Evolutionary conservation across 1,140 invertebrate species (phyloP).

Genomic region (Scaptomyza montana): DNA sequence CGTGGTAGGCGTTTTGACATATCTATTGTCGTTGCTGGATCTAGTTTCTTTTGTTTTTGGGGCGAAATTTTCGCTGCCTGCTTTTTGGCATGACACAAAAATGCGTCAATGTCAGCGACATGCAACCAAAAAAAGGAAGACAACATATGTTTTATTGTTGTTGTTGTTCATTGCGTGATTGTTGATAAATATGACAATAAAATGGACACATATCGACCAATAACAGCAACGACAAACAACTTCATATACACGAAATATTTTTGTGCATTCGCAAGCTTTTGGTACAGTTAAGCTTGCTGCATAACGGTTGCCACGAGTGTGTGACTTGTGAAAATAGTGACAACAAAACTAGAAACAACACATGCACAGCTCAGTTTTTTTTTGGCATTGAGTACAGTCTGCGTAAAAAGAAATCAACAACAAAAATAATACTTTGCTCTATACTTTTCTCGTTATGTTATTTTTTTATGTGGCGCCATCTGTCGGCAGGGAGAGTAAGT

Average conservation of each 20-base stretch:
- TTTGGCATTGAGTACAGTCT: conserved; percentile 24
- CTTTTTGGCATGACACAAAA: conserved; percentile 20
- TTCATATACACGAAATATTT: conserved; percentile 59
- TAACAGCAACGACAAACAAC: conserved; percentile 34
- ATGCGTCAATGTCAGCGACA: conserved; percentile 50
- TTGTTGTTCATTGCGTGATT: conserved; percentile 37
- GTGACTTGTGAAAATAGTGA: conserved; percentile 41
- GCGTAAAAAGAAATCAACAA: conserved; percentile 13
- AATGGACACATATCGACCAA: conserved; percentile 62
- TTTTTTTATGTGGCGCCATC: conserved; percentile 56
- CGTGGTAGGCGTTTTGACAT: conserved; percentile 54
- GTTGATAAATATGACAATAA: conserved; percentile 79
- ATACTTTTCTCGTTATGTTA: neutral
- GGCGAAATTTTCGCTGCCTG: conserved; percentile 1
- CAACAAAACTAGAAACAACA: conserved; percentile 16
- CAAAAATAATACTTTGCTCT: conserved; percentile 34
- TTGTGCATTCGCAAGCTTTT: conserved; percentile 5
- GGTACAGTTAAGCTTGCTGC: conserved; percentile 37
- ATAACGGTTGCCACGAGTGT: conserved; percentile 23
- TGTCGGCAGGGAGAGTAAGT: conserved; percentile 42
- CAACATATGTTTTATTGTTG: conserved; percentile 40
- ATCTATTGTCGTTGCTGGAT: conserved; percentile 45
- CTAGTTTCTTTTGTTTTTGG: conserved; percentile 34
- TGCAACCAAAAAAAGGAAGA: conserved; percentile 16
- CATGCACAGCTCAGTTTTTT: conserved; percentile 28